Percentiles rank a stretch among this genome's conserved stretches.
Evolutionary conservation across 2,113 vertebrate species (phyloP).

Genomic region (Gopherus flavomarginatus): DNA sequence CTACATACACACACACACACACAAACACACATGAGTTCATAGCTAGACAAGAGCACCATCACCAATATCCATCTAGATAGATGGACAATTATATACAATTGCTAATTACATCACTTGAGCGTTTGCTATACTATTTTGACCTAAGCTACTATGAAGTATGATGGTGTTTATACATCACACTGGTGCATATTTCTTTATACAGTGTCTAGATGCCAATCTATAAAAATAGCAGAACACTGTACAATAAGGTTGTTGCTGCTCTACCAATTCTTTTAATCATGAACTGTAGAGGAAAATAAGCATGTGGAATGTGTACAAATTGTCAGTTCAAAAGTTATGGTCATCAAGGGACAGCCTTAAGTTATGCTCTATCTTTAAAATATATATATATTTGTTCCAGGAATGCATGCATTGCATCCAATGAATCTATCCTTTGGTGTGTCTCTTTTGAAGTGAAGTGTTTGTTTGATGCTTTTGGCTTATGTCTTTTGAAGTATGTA

Average conservation of each 20-base stretch:
- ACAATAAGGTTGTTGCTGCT: slow-evolving; percentile 18
- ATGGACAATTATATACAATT: neutral
- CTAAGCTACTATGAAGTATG: neutral
- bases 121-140: neutral
- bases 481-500: neutral
- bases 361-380: slow-evolving; percentile 42
- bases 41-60: neutral
- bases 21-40: neutral
- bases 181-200: neutral
- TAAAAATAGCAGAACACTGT: slow-evolving; percentile 16
- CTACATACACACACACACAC: too few species aligned
- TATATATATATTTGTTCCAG: neutral
- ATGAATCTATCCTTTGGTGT: slow-evolving; percentile 45
- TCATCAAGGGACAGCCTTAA: slow-evolving; percentile 61
- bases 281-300: slow-evolving; percentile 68
- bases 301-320: slow-evolving; percentile 58
- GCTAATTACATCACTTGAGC: neutral
- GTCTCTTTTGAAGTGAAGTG: slow-evolving; percentile 9
- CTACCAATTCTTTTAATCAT: slow-evolving; percentile 69
- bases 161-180: neutral
- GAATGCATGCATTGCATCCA: slow-evolving; percentile 42
- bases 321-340: slow-evolving; percentile 64
- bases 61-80: neutral
- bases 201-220: neutral
- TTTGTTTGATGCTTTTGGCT: slow-evolving; percentile 1